phyloP scores from a whole-genome alignment of 1,140 invertebrate species.

The Papilio machaon region DNA sequence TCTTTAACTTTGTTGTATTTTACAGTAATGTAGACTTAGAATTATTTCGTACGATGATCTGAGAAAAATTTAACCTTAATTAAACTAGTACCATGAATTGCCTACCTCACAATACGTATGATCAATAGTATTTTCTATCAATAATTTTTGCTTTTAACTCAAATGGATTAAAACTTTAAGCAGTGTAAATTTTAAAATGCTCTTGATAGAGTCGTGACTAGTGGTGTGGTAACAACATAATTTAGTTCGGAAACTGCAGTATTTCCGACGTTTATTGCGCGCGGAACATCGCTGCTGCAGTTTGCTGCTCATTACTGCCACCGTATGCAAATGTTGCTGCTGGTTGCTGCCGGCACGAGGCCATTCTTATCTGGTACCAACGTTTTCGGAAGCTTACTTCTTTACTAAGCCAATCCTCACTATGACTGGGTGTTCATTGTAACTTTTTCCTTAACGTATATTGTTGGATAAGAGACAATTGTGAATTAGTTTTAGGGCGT shows the following conservation, averaged over 20 bases:
- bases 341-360: background rate
- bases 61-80: too few species aligned
- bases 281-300: slow-evolving; percentile 3
- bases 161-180: background rate
- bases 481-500: background rate
- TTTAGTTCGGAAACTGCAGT: slow-evolving; percentile 24
- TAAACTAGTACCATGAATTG: background rate
- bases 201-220: slow-evolving; percentile 7
- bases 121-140: too few species aligned
- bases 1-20: background rate
- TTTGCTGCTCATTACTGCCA: slow-evolving; percentile 13
- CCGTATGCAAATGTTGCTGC: slow-evolving; percentile 20
- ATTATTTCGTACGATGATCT: background rate
- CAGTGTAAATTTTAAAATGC: background rate
- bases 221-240: background rate
- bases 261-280: slow-evolving; percentile 24
- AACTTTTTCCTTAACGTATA: background rate
- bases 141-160: too few species aligned
- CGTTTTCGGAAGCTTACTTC: background rate
- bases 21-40: background rate
- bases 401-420: background rate
- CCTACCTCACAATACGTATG: background rate
- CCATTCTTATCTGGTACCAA: background rate
- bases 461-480: background rate
- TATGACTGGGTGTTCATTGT: background rate